Conservation (phyloP, 2,113 vertebrate species). For the Dryoscopus gambensis region DNA sequence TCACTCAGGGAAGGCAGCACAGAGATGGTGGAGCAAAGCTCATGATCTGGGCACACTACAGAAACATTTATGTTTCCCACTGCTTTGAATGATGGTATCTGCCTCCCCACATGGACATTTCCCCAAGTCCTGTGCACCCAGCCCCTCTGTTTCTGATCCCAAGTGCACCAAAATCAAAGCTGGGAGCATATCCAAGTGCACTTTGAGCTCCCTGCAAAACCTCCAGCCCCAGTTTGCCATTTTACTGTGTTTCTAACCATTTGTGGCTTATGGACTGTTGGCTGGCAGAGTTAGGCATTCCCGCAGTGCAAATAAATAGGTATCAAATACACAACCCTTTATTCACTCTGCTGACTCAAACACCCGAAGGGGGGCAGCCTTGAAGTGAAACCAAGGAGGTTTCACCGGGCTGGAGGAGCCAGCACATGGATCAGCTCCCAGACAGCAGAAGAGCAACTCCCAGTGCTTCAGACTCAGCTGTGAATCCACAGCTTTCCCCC, state of each 20-base stretch:
- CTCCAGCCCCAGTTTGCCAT: not conserved
- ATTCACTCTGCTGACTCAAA: not conserved
- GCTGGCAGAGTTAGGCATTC: not conserved
- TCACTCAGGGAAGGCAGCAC: accelerated
- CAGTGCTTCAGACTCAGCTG: not conserved
- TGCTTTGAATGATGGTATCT: not conserved
- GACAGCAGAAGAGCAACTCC: not conserved
- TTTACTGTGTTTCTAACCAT: not conserved
- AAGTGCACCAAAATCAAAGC: not conserved
- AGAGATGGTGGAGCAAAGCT: not conserved
- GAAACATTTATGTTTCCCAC: not conserved
- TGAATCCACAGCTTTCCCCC: not conserved
- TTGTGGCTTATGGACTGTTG: not conserved
- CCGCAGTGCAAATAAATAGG: not conserved
- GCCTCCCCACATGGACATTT: not conserved
- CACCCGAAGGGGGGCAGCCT: accelerated
- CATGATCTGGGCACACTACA: not conserved
- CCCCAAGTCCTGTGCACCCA: not conserved
- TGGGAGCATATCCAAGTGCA: not conserved
- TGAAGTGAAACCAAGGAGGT: not conserved
- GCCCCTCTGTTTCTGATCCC: not conserved
- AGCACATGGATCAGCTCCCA: not conserved
- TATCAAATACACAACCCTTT: not conserved
- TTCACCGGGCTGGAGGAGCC: not conserved
- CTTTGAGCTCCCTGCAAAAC: not conserved